Percentiles rank a stretch among this genome's conserved stretches.
Evolutionary conservation across 2,797 vertebrate species (phyloP).

Genomic region (Coranthus polyacanthus): DNA sequence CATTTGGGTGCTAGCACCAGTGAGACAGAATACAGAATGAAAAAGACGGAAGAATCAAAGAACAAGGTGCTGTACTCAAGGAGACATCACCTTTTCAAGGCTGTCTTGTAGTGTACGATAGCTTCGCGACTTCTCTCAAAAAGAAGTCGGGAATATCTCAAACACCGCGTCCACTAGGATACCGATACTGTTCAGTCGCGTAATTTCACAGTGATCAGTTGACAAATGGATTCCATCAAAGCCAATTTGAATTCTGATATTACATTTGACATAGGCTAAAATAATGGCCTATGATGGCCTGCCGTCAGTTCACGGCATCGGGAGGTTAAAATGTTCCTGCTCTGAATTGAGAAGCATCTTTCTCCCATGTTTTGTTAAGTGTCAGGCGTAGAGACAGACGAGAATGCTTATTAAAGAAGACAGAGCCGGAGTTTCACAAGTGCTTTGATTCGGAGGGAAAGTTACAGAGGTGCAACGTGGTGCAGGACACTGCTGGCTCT

Average conservation of each 20-base stretch:
- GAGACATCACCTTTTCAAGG: background rate
- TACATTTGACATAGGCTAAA: background rate
- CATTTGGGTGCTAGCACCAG: background rate
- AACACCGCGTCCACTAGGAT: too few species aligned
- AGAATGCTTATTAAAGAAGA: too few species aligned
- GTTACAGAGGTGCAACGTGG: background rate
- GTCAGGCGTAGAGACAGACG: too few species aligned
- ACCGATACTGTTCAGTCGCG: too few species aligned
- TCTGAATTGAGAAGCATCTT: background rate
- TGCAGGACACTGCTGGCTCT: background rate
- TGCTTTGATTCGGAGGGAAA: background rate
- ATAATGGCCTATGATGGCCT: background rate
- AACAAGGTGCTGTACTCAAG: background rate
- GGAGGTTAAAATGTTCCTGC: background rate
- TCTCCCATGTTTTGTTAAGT: too few species aligned
- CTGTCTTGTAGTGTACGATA: background rate
- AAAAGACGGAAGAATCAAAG: conserved; percentile 1
- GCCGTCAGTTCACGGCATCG: too few species aligned
- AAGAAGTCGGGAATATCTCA: too few species aligned
- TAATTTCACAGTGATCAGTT: too few species aligned
- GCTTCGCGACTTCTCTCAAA: background rate
- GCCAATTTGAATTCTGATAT: background rate
- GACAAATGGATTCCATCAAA: background rate
- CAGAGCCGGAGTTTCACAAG: background rate
- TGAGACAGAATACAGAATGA: background rate